phyloP scores from a whole-genome alignment of 1,140 invertebrate species.

The Drosophila nigromelanica region DNA sequence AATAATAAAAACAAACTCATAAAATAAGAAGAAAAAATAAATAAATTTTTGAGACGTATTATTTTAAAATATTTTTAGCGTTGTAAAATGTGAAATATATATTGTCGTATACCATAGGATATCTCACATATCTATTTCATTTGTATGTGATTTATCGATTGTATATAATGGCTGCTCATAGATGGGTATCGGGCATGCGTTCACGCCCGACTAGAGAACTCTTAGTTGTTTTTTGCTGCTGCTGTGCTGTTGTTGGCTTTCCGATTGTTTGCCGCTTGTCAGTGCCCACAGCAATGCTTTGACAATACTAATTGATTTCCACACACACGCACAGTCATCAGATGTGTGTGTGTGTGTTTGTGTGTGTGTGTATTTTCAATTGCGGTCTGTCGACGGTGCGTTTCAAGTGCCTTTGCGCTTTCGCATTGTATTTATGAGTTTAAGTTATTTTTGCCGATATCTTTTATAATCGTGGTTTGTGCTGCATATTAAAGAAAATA shows the following conservation, averaged over 20 bases:
- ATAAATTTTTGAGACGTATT: too few relatives aligned
- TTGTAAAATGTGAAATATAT: too few relatives aligned
- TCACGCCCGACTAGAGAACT: background rate
- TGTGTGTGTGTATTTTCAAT: conserved; percentile 38
- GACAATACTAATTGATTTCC: conserved; percentile 74
- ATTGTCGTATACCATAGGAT: too few relatives aligned
- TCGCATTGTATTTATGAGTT: conserved; percentile 33
- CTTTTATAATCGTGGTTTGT: conserved; percentile 20
- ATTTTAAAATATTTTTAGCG: too few relatives aligned
- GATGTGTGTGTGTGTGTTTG: conserved; percentile 6
- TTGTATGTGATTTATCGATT: too few relatives aligned
- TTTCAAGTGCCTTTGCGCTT: conserved; percentile 34
- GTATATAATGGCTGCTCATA: too few relatives aligned
- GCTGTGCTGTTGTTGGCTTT: conserved; percentile 1
- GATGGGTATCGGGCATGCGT: too few relatives aligned
- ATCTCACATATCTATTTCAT: too few relatives aligned
- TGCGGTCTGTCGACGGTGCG: conserved; percentile 42
- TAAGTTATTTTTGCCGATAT: conserved; percentile 23
- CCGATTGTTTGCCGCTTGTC: conserved; percentile 13
- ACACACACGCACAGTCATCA: conserved; percentile 17
- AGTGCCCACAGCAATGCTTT: conserved; percentile 46
- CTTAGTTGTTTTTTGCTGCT: background rate
- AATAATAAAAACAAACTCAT: too few relatives aligned
- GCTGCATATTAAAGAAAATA: conserved; percentile 36
- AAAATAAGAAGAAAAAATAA: too few relatives aligned